Evolutionary conservation across 2,888 invertebrate species (phyloP).

Genomic region (Conus canariensis): DNA sequence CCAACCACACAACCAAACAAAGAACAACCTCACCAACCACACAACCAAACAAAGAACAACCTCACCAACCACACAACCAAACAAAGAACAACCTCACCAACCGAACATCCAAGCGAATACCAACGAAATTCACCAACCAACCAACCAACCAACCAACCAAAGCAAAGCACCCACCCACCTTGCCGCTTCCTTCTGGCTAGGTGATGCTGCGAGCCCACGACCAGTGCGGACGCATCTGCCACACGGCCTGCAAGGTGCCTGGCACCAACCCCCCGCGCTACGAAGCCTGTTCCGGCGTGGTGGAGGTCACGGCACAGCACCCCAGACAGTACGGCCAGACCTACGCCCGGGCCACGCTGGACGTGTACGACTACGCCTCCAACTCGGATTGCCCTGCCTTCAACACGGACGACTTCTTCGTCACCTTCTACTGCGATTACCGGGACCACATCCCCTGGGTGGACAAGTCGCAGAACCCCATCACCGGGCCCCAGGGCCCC

Average conservation of each 20-base stretch:
- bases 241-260: slow-evolving; percentile 65
- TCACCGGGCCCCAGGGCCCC: neutral
- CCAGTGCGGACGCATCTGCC: slow-evolving; percentile 69
- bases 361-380: slow-evolving; percentile 63
- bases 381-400: slow-evolving; percentile 62
- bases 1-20: too few relatives aligned
- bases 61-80: neutral
- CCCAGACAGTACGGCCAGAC: slow-evolving; percentile 62
- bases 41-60: neutral
- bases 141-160: neutral
- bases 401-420: slow-evolving; percentile 59
- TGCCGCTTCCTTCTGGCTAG: neutral
- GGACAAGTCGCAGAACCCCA: slow-evolving; percentile 27
- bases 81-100: too few relatives aligned
- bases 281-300: slow-evolving; percentile 64
- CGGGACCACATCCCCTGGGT: slow-evolving; percentile 51
- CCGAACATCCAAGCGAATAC: neutral
- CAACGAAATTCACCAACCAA: neutral
- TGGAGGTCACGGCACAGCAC: slow-evolving; percentile 55
- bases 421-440: slow-evolving; percentile 72
- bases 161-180: too few relatives aligned
- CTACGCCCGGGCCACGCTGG: slow-evolving; percentile 58
- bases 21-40: too few relatives aligned
- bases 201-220: slow-evolving; percentile 67
- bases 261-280: slow-evolving; percentile 50